Conservation (phyloP, 1,140 invertebrate species). For the Halesus radiatus region DNA sequence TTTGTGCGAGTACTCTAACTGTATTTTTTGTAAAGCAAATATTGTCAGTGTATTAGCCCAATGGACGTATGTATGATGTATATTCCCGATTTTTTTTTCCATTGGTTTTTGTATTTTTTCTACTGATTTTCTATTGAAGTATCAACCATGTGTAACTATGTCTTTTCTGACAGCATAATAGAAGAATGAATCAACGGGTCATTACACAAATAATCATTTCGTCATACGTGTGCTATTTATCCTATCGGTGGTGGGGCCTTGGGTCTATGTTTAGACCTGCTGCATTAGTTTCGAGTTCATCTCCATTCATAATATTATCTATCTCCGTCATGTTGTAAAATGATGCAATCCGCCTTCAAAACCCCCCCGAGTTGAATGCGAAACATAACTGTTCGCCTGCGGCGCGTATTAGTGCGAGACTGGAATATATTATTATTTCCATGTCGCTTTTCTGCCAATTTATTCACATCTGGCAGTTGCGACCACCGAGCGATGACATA, state of each 20-base stretch:
- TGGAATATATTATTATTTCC: constrained; percentile 1
- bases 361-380: background rate
- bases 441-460: constrained; percentile 10
- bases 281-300: background rate
- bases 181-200: too few relatives aligned
- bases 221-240: background rate
- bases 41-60: too few relatives aligned
- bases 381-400: background rate
- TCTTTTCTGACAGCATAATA: too few relatives aligned
- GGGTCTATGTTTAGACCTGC: constrained; percentile 4
- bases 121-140: too few relatives aligned
- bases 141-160: too few relatives aligned
- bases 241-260: background rate
- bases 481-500: background rate
- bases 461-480: constrained; percentile 1
- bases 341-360: background rate
- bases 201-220: background rate
- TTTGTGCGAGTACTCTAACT: too few relatives aligned
- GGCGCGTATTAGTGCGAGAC: background rate
- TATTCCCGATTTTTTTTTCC: too few relatives aligned
- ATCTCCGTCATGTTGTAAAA: background rate
- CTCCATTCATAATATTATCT: background rate
- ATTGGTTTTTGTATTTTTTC: too few relatives aligned
- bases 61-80: too few relatives aligned
- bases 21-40: too few relatives aligned